Base-by-base conservation (phyloP, 2,888 invertebrate genomes). In the Falcaria lacertinaria region DNA sequence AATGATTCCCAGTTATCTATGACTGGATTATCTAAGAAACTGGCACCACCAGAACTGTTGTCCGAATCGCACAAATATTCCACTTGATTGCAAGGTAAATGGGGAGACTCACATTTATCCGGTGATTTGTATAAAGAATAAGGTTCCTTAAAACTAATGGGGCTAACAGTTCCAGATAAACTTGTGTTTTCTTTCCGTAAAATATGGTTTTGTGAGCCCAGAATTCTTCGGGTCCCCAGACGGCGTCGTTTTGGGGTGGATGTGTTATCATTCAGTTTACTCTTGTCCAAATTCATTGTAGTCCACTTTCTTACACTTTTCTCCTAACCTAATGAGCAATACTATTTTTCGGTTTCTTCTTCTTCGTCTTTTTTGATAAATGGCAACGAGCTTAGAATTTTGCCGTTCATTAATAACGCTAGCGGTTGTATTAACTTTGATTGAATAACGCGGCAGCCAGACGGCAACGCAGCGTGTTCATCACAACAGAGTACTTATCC, bases 21-120 rank as follows among this genome's bases (percentile, higher is more conserved):
- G 17, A 64, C 60, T 40, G 28, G 11, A 28, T 28, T 28, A 28
- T 28, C 28, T 11, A 28, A 11, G 28, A 28, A 28, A 11, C 28
- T 28, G 7, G n/a, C 36, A 36, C 14, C 36, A 13, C 22, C 36
- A 14, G 69, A 70, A 56, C 62, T 74, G 33, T 64, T 75, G 39
- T 72, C 74, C 11, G 83, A 80, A 45, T 82, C 77, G 44, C 69
- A 64, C 25, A 87, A 53, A 61, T 77, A 88, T 56, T 89, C 82
- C 13, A 80, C 70, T 74, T 89, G 88, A 64, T 88, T 89, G 33
- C 84, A 86, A 3, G 88, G 88, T 45, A 89, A 60, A 37, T 77
- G 75, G 1, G 84, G 82, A 14, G 87, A 88, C 35, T 83, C 84
- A 54, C 79, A 73, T 47, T 66, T 68, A 7, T 64, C 60, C 25